These are phyloP conservation scores for Ectemnius continuus DNA, from an alignment of 2,888 invertebrate species.

Conservation along the genomic window DNA sequence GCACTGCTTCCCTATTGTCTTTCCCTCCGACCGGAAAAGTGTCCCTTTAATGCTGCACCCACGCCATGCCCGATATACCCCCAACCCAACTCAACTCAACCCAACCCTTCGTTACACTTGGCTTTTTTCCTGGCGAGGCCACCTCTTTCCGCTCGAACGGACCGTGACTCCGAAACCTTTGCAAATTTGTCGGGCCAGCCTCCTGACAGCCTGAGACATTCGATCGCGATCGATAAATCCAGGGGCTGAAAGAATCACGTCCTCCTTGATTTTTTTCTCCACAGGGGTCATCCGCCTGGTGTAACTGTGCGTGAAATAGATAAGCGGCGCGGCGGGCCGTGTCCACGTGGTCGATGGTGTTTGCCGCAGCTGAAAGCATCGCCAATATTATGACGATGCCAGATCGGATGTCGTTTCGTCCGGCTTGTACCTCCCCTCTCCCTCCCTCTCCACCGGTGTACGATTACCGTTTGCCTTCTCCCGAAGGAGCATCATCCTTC, in stretches of 20 bases:
- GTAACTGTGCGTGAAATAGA: constrained; percentile 2
- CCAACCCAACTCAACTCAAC: no score
- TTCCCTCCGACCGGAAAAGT: neutral
- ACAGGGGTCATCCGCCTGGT: neutral
- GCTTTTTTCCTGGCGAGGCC: no score
- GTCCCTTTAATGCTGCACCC: neutral
- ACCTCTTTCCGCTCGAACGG: no score
- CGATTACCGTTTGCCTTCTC: constrained; percentile 50
- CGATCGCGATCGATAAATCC: no score
- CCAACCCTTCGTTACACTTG: no score
- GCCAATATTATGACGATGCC: constrained; percentile 62
- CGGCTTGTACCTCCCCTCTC: constrained; percentile 30
- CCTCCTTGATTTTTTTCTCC: no score
- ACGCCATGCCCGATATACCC: no score
- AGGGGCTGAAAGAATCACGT: no score
- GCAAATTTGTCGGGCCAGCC: no score
- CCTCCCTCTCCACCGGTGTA: constrained; percentile 35
- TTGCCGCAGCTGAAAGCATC: constrained; percentile 64
- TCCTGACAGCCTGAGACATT: no score
- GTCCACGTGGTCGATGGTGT: constrained; percentile 44
- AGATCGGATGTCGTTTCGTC: constrained; percentile 58
- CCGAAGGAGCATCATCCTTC: constrained; percentile 49
- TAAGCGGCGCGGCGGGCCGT: constrained; percentile 30
- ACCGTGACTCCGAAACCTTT: no score
- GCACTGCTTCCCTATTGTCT: neutral